Percentiles rank a stretch among this genome's conserved stretches.
Conservation (phyloP, 2,888 invertebrate genomes). For the Torymus aiolomorphi region DNA sequence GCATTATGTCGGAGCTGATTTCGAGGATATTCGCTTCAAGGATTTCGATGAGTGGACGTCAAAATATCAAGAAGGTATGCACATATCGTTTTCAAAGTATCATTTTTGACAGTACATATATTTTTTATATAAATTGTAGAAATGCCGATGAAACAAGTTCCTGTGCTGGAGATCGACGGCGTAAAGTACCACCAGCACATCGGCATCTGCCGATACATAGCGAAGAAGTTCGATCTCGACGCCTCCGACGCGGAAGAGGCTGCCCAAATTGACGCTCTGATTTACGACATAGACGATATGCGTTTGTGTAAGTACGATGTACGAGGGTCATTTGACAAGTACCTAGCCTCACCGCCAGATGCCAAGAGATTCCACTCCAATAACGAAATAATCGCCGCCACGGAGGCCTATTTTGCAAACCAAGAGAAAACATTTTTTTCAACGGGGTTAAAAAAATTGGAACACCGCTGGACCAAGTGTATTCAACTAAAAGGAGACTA, state of each 20-base stretch:
- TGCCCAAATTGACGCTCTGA: constrained; percentile 76
- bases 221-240: constrained; percentile 76
- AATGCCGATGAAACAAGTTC: constrained; percentile 76
- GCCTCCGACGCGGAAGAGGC: constrained; percentile 77
- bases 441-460: no score
- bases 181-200: constrained; percentile 75
- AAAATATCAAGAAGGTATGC: constrained; percentile 61
- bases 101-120: neutral
- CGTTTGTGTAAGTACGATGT: constrained; percentile 77
- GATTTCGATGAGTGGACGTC: constrained; percentile 68
- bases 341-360: no score
- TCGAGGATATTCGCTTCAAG: constrained; percentile 72
- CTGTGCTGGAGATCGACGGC: constrained; percentile 76
- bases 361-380: no score
- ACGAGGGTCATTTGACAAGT: no score
- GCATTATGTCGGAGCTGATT: constrained; percentile 70
- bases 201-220: constrained; percentile 78
- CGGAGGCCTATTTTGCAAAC: no score
- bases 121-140: constrained; percentile 64
- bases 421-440: no score
- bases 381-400: no score
- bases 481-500: no score
- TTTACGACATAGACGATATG: constrained; percentile 77
- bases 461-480: no score
- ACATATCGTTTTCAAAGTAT: neutral